Conservation (phyloP, 2,797 vertebrate species). For the Podargus strigoides region DNA sequence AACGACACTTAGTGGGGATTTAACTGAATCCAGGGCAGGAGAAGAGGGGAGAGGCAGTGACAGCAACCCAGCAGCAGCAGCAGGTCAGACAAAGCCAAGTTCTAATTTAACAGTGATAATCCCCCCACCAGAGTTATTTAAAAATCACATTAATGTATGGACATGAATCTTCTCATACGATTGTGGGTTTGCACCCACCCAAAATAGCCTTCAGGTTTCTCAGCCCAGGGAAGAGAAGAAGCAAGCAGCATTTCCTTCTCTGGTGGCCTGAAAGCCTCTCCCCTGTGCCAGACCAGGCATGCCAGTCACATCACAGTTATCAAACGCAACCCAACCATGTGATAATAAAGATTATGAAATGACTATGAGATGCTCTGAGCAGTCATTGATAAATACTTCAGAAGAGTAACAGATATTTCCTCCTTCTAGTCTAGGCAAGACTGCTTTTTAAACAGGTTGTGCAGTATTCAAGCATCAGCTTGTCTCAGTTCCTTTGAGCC, state of each 20-base stretch:
- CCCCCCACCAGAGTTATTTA: not conserved
- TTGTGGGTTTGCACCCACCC: not conserved
- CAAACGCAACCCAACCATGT: not conserved
- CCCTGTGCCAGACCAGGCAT: not conserved
- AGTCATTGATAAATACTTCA: not conserved
- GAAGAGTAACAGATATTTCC: not conserved
- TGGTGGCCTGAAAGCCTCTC: not conserved
- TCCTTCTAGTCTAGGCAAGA: not conserved
- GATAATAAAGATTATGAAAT: not conserved
- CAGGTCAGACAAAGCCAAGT: not conserved
- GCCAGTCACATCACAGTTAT: not conserved
- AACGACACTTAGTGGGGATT: not conserved
- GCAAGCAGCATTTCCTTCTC: not conserved
- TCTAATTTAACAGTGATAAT: not conserved
- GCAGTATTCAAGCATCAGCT: not conserved
- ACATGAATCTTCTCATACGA: not conserved
- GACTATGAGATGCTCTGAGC: not conserved
- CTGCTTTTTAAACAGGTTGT: not conserved
- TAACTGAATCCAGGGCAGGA: not conserved
- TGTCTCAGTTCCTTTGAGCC: not conserved
- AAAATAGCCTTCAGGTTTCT: not conserved
- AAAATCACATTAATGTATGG: not conserved
- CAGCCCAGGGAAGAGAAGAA: not conserved
- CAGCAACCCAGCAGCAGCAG: not conserved
- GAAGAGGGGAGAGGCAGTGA: not conserved